Percentiles rank a stretch among this genome's conserved stretches.
phyloP scores from a whole-genome alignment of 2,797 vertebrate genomes.

The Schizopygopsis pylzovi region DNA sequence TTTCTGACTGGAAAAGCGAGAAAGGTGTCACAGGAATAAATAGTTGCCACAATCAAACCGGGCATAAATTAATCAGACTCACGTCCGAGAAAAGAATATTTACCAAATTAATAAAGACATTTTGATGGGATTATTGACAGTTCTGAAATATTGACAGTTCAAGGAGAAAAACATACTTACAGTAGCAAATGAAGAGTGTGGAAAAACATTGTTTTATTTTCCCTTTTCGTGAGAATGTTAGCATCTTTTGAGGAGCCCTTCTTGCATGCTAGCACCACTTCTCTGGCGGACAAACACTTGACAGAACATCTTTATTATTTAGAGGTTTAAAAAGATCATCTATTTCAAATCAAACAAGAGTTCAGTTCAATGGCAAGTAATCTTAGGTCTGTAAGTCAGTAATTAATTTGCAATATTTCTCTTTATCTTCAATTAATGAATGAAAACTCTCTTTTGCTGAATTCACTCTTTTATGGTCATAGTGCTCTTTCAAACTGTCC shows the following conservation, averaged over 20 bases:
- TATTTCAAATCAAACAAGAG: constrained; percentile 10
- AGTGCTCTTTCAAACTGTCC: neutral
- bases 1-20: no score
- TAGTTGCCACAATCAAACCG: no score
- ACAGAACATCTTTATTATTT: neutral
- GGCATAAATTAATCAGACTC: no score
- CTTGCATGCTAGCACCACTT: neutral
- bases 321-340: neutral
- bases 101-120: no score
- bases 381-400: neutral
- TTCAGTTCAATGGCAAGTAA: constrained; percentile 22
- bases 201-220: neutral
- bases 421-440: neutral
- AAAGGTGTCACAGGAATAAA: no score
- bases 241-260: neutral
- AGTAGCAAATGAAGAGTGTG: neutral
- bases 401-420: constrained; percentile 3
- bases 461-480: neutral
- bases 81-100: no score
- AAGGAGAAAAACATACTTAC: neutral
- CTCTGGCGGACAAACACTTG: neutral
- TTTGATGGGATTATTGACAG: neutral
- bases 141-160: neutral
- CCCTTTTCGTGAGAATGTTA: neutral
- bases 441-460: constrained; percentile 1